Evolutionary conservation across 2,113 vertebrate species (phyloP).

Genomic region (Chunga burmeisteri): DNA sequence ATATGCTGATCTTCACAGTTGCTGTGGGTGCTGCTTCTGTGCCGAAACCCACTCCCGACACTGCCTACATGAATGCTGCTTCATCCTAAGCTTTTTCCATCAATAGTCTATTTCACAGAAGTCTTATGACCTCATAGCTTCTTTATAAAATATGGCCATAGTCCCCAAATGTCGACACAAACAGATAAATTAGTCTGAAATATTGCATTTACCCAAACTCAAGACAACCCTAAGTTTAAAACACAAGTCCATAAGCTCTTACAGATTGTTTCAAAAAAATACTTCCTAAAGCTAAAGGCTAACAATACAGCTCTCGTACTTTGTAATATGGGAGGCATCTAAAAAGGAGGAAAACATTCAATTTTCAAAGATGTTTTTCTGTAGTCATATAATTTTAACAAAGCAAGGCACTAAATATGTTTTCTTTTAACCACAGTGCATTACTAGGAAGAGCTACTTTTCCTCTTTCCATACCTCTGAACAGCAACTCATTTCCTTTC

Average conservation of each 20-base stretch:
- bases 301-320: not conserved
- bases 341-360: not conserved
- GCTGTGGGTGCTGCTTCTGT: not conserved
- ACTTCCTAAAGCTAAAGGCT: not conserved
- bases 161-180: not conserved
- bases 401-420: not conserved
- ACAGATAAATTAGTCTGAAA: not conserved
- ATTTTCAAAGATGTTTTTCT: not conserved
- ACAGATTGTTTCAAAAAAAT: not conserved
- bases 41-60: not conserved
- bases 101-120: conserved; percentile 45
- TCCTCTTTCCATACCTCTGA: not conserved
- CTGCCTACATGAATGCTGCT: conserved; percentile 32
- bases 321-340: not conserved
- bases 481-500: not conserved
- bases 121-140: not conserved
- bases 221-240: not conserved
- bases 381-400: not conserved
- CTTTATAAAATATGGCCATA: not conserved
- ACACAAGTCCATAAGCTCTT: not conserved
- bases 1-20: not conserved
- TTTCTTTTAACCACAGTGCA: not conserved
- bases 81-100: conserved; percentile 8
- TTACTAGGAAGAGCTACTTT: not conserved
- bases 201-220: not conserved